Base-by-base conservation (phyloP, 2,113 vertebrate species). In the Cephalopholis sonnerati region DNA sequence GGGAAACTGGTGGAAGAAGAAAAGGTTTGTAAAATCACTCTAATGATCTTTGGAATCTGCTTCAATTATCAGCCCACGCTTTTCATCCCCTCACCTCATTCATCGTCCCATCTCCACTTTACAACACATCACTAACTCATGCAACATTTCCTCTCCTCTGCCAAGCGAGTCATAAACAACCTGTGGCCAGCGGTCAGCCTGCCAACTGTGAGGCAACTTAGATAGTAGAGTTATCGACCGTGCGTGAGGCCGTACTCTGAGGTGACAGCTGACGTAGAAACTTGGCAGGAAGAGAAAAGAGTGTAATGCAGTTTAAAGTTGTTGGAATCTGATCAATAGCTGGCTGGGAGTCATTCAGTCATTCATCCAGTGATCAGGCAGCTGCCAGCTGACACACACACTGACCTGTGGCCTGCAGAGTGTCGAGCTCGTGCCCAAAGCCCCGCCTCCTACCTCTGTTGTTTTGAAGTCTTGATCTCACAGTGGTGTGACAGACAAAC, bases 181-280 rank as follows among this genome's bases (percentile, higher is more conserved):
- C 48, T 29, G 61, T 50, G 27, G 27, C 48, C 27, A 36, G 36
- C 13, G 7, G 63, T 29, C 64, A n/a, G 13, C 2, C 48, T 7
- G 72, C 70, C 82, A 63, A 18, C 39, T 54, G 25, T 79, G 78
- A n/a, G 25, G 81, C 36, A 78, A 71, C 5, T 7, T 2, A 46
- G 71, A 3, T 2, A 17, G 27, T n/a, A 1, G 25, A 59, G 15
- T 5, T 29, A 24, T 39, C 61, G 61, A 67, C 72, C 17, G 29
- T 36, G 32, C 22, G 20, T 13, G 24, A 25, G 22, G 36, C 22
- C 12, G 55, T 20, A 5, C n/a, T 73, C 46, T 18, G 74, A 72
- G 44, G 83, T 57, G 46, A 54, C 50, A 27, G 77, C 70, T 75
- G 76, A 75, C 58, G 65, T 65, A 81, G 7, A 24, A 61, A 83